Base-by-base conservation (phyloP, 2,797 vertebrate genomes). In the Mycteria americana region DNA sequence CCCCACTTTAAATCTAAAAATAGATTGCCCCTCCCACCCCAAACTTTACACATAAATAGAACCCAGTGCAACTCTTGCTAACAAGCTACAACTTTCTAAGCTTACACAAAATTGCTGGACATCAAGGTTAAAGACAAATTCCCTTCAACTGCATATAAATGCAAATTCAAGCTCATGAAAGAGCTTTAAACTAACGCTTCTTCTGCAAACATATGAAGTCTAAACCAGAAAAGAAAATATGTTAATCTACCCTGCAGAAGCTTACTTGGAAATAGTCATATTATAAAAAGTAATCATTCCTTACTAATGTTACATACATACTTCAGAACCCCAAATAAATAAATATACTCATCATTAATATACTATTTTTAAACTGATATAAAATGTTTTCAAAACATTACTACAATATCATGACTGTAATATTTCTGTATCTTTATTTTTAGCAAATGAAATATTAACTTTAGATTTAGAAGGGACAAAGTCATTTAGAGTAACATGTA, bases 1-100 rank as follows among this genome's bases (percentile, higher is more conserved):
- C 4, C 1, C 7, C 18, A 72, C 23, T 60, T 65, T 30, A 72
- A 67, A 54, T 54, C n/a, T 67, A 50, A 68, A 94, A 63, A 43
- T 7, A 60, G 41, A 59, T 15, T 25, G 24, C 12, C 3, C 8
- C 4, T 7, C 5, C 7, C 5, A 1, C 7, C 16, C 11, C 5
- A 1, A 70, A 57, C 37, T 33, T 63, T 41, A 65, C 4, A 53
- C 13, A 37, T 2, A 84, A 80, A 48, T 30, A 56, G 31, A 9
- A 69, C 10, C 41, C 3, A 46, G 8, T 22, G 19, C 19, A 87
- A 57, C 65, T 77, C n/a, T 39, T 57, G n/a, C 24, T 69, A 33
- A 57, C 21, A 53, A 64, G 67, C 46, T 39, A 72, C 59, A 46
- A 33, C 22, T 27, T 90, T 11, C 35, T 45, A 35, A 18, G 18